Base-by-base conservation (phyloP, 2,113 vertebrate genomes). In the Crotalus horridus region DNA sequence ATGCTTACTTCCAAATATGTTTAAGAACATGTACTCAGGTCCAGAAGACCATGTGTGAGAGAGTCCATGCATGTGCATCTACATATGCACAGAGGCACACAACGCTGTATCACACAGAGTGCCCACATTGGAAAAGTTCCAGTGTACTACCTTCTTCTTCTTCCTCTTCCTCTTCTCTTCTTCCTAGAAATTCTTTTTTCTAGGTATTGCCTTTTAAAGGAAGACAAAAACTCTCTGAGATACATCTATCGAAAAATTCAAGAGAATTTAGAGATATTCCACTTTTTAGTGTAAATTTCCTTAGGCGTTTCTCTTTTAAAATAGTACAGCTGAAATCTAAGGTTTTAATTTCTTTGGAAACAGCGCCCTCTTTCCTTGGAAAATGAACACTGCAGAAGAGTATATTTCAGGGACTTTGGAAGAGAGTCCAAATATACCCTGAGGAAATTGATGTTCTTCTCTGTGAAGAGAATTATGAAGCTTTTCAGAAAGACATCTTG, bases 331-430 rank as follows among this genome's bases (percentile, higher is more conserved):
- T 0, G 43, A 56, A 89, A 48, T n/a, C 64, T 81, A 26, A 6
- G 5, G 0, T 43, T 51, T 56, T 89, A 39, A 94, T 97, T 97
- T 86, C 95, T 96, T 97, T 96, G 96, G 88, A 90, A 92, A 97
- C 56, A 97, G 96, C 96, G 93, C 97, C 97, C 96, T 91, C 97
- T 98, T 91, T 94, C 96, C 95, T 95, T 91, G 54, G 53, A 7
- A 92, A 8, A 0, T 0, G 0, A 90, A 3, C 3, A 58, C 24
- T 23, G 48, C 94, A 95, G 95, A 94, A 54, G 23, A 0, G 0
- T 0, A 0, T 21, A 20, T 23, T 51, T 33, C 56, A 93, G 26
- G 1, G 8, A 39, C 48, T 87, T 53, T 29, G 6, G 24, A 87
- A 87, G 24, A 87, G 39, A 48, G 4, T 46, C 12, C 7, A 17